phyloP scores from a whole-genome alignment of 2,888 invertebrate genomes.

The Napeogenes sylphis region DNA sequence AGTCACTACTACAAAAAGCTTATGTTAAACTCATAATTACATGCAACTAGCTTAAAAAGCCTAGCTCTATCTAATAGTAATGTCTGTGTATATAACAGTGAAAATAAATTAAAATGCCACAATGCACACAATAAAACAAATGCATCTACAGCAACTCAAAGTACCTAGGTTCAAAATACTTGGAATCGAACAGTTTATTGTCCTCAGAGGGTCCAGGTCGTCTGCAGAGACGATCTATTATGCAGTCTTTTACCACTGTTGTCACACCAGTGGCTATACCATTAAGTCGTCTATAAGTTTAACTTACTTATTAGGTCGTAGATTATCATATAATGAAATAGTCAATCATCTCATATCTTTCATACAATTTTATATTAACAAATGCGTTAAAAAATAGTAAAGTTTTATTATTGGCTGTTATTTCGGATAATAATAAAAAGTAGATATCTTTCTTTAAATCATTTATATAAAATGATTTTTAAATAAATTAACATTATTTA shows the following conservation, averaged over 20 bases:
- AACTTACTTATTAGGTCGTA: background rate
- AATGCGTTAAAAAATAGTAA: no score
- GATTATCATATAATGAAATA: background rate
- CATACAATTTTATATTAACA: background rate
- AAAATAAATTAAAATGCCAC: background rate
- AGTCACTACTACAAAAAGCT: background rate
- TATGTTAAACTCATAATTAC: background rate
- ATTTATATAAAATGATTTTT: no score
- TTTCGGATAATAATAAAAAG: background rate
- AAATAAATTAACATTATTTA: no score
- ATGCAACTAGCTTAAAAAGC: conserved; percentile 1
- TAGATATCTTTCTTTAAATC: no score
- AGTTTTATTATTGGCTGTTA: background rate
- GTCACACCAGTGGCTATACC: conserved; percentile 84
- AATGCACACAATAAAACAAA: background rate
- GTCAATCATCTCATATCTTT: no score
- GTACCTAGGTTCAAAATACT: conserved; percentile 83
- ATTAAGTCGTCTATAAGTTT: conserved; percentile 78
- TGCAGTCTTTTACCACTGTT: conserved; percentile 82
- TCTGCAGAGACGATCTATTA: conserved; percentile 79
- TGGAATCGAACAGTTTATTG: conserved; percentile 77
- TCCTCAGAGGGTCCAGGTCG: conserved; percentile 61
- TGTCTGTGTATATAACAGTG: background rate
- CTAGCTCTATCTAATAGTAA: background rate
- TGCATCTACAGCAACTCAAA: conserved; percentile 69